A percentile compares a stretch with the other conserved stretches of the same genome.
These are phyloP conservation scores for Heliconius hortense DNA, from an alignment of 2,888 invertebrate species.

Conservation along the genomic window DNA sequence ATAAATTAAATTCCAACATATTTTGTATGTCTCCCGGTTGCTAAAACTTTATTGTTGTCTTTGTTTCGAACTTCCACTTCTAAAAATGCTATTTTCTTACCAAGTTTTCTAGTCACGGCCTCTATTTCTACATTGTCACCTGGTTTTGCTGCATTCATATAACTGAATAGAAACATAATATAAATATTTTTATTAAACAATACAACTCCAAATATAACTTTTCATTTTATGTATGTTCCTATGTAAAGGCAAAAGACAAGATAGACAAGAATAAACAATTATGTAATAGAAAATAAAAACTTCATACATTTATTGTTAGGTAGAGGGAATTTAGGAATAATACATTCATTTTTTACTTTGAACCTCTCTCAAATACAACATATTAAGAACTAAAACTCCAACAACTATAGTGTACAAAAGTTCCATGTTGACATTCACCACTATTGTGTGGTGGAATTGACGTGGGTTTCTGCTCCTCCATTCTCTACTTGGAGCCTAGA, in stretches of 20 bases:
- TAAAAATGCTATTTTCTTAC: constrained; percentile 91
- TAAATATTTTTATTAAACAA: neutral
- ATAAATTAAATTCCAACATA: constrained; percentile 66
- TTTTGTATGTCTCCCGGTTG: constrained; percentile 93
- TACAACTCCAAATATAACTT: neutral
- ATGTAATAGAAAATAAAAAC: too few species aligned
- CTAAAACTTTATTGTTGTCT: constrained; percentile 86
- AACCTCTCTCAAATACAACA: too few species aligned
- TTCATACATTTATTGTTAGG: too few species aligned
- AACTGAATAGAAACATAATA: constrained; percentile 77
- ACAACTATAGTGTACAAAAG: too few species aligned
- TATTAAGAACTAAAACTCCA: too few species aligned
- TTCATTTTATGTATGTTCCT: neutral
- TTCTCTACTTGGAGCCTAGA: too few species aligned
- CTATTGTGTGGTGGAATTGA: too few species aligned
- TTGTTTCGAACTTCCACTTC: constrained; percentile 90
- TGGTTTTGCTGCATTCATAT: constrained; percentile 87
- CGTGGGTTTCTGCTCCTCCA: too few species aligned
- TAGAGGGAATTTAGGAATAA: too few species aligned
- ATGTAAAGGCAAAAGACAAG: neutral
- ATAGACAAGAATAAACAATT: too few species aligned
- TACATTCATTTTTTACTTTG: too few species aligned
- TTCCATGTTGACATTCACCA: too few species aligned
- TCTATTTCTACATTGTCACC: constrained; percentile 91
- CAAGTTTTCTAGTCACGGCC: constrained; percentile 88